Base-by-base conservation (phyloP, 2,113 vertebrate genomes). In the Menura novaehollandiae region DNA sequence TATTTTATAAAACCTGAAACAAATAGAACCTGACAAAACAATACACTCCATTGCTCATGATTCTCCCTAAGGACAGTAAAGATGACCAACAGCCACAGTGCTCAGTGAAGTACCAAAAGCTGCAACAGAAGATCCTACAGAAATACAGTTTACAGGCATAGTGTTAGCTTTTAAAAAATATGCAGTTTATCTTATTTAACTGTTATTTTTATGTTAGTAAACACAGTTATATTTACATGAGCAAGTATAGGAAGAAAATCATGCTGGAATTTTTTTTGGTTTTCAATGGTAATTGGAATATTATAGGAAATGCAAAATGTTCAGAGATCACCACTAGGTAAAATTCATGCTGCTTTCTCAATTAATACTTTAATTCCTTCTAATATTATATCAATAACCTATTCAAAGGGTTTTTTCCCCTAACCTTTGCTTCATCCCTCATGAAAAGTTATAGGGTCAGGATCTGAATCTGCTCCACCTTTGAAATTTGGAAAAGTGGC, bases 1-100 rank as follows among this genome's bases (percentile, higher is more conserved):
- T 53, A 43, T 47, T 91, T 92, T 67, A 86, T 47, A 84, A 92
- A 83, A 94, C 21, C 20, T 73, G 51, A 91, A 93, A 77, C 33
- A 89, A 95, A 91, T 74, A 88, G 58, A 93, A 89, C 17, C 72
- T 90, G 76, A 88, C 59, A 74, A 95, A 94, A 93, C 46, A 91
- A 91, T 47, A 84, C 27, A 52, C 68, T 74, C 39, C 51, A 28
- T 41, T 88, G 55, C 68, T 47, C 41, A 28, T 26, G 39, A 39
- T 32, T 93, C 51, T 88, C 69, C 44, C 43, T 30, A 71, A 6
- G 58, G 60, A 62, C 30, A 91, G 81, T 17, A 85, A 74, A 63
- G 11, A 86, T 11, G 27, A 88, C 72, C 79, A 62, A 53, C 1
- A 55, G 30, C 24, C 14, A 67, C 43, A 56, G 5, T 84, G 60